These are phyloP conservation scores for Gisinianus flammeolus DNA, from an alignment of 2,888 invertebrate species.

Conservation along the genomic window DNA sequence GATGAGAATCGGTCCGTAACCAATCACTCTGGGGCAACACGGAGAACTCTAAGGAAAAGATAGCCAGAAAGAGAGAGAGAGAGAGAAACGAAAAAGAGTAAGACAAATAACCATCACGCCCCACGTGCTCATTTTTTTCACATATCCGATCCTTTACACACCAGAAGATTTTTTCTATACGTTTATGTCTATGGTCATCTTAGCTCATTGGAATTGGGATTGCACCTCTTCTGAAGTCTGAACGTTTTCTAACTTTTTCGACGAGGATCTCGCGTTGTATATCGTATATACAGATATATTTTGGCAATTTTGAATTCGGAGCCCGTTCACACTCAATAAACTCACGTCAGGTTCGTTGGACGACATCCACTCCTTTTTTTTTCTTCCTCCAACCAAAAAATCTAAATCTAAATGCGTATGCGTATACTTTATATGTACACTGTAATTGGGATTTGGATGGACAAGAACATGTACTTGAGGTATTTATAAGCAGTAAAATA, in stretches of 20 bases:
- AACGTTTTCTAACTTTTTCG: too few species aligned
- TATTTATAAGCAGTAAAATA: neutral
- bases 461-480: too few species aligned
- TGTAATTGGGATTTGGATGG: conserved; percentile 23
- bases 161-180: neutral
- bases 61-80: neutral
- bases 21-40: conserved; percentile 35
- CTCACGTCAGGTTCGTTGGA: conserved; percentile 38
- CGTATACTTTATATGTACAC: conserved; percentile 3
- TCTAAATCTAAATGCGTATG: conserved; percentile 21
- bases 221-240: conserved; percentile 17
- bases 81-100: conserved; percentile 26
- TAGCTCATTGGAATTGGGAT: neutral
- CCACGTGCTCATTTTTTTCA: conserved; percentile 42
- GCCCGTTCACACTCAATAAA: conserved; percentile 36
- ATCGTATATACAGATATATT: neutral
- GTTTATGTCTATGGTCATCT: conserved; percentile 22
- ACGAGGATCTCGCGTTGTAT: neutral
- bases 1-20: conserved; percentile 36
- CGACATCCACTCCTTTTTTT: conserved; percentile 29
- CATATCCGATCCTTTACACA: neutral
- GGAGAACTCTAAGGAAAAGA: neutral
- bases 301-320: conserved; percentile 33
- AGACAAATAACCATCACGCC: conserved; percentile 45
- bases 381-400: neutral